These are phyloP conservation scores for Laterallus jamaicensis DNA, from an alignment of 2,113 vertebrate genomes.

Conservation along the genomic window DNA sequence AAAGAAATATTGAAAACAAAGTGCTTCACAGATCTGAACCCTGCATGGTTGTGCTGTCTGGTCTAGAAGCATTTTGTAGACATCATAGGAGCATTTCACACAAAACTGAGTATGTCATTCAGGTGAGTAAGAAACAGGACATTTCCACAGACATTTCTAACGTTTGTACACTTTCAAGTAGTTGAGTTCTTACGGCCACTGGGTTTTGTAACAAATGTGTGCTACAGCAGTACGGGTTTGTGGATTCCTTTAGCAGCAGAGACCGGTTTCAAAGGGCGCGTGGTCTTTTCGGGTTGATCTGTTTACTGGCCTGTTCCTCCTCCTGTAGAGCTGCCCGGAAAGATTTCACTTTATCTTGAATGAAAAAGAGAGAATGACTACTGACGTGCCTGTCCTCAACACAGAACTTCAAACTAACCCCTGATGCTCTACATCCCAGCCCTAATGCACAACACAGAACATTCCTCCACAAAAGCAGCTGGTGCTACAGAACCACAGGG, in stretches of 20 bases:
- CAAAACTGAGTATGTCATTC: constrained; percentile 78
- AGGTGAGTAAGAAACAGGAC: constrained; percentile 74
- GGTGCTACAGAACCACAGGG: neutral
- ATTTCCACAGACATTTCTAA: constrained; percentile 80
- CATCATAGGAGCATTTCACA: constrained; percentile 77
- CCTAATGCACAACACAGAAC: neutral
- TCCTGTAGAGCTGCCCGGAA: constrained; percentile 94
- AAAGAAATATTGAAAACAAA: constrained; percentile 72
- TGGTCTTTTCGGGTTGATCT: constrained; percentile 96
- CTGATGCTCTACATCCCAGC: neutral
- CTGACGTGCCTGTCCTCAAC: neutral
- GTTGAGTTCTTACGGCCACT: constrained; percentile 71
- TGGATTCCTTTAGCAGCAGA: constrained; percentile 71
- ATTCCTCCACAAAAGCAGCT: neutral
- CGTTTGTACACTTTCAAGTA: constrained; percentile 75
- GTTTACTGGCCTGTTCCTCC: constrained; percentile 97
- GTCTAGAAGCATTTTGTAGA: constrained; percentile 82
- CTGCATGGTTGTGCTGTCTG: constrained; percentile 68
- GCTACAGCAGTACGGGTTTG: constrained; percentile 71
- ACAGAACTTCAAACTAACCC: neutral
- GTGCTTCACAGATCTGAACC: constrained; percentile 78
- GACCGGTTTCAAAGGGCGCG: constrained; percentile 84
- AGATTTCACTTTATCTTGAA: constrained; percentile 95
- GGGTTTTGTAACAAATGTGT: constrained; percentile 63
- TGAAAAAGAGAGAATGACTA: constrained; percentile 1